Evolutionary conservation across 2,797 vertebrate species (phyloP), one percentile per base, ranked within the genome.

Genomic region (Serranus cabrilla): DNA sequence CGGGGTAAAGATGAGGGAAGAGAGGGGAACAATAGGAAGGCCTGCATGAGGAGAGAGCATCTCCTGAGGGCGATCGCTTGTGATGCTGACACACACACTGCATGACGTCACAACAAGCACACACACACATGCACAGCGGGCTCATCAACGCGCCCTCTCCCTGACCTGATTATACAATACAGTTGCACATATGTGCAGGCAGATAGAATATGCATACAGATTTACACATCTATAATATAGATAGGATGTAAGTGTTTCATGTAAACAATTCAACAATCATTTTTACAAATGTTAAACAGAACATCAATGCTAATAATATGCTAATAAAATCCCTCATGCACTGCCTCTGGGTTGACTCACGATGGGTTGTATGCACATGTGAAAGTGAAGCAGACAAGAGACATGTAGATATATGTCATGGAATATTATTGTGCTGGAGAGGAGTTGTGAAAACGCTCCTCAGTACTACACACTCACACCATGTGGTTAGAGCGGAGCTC

Each of bases 41-140:
- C n/a, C 17, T 71, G 55, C 27, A 20, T 80, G 69, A 62, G 64
- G 57, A 64, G 56, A 43, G 46, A 20, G 47, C 0, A 12, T 66
- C 71, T 78, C 82, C 75, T 51, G 18, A 54, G 76, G 84, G 73
- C 74, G 21, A 11, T 54, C 1, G 45, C 80, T 81, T 57, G 71
- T 78, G 83, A 87, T 63, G 72, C 80, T 86, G 78, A 88, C 85
- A 89, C 81, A 83, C 71, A 80, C 85, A 34, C 64, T 34, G 58
- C 20, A 18, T 88, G 86, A 86, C 81, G 77, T 90, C 79, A 76
- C 49, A n/a, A 6, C 76, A 18, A 68, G 20, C 46, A 42, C 37
- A 13, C 54, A 16, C 59, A 50, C 12, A 66, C 42, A 55, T 46
- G 54, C 76, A 71, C 65, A 12, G 54, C 31, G 3, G 58, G 71